Evolutionary conservation across 2,113 vertebrate genomes (phyloP).

Genomic region (Sebastes schlegelii): DNA sequence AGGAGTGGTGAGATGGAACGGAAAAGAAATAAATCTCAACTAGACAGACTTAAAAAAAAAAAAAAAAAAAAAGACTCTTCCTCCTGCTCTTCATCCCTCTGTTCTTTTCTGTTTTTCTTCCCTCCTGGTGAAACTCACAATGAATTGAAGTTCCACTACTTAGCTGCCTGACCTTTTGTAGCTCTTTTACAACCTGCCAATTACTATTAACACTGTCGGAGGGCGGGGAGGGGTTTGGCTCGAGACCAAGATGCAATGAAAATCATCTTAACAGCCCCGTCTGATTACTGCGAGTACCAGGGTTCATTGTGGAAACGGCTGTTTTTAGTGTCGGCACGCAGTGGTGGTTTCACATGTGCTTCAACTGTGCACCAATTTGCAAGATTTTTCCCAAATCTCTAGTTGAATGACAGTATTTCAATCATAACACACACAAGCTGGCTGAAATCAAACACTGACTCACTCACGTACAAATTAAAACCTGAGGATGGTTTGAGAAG

Average conservation of each 20-base stretch:
- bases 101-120: slow-evolving; percentile 5
- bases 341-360: not conserved
- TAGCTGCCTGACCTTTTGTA: slow-evolving; percentile 53
- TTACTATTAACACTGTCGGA: slow-evolving; percentile 53
- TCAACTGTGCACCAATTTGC: slow-evolving; percentile 6
- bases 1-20: slow-evolving; percentile 46
- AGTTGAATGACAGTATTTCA: slow-evolving; percentile 1
- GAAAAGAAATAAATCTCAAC: slow-evolving; percentile 54
- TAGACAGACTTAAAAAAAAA: not conserved
- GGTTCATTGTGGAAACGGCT: not conserved
- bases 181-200: slow-evolving; percentile 66
- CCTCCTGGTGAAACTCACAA: slow-evolving; percentile 33
- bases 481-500: not conserved
- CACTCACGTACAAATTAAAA: slow-evolving; percentile 1
- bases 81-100: slow-evolving; percentile 33
- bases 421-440: not conserved
- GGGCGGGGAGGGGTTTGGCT: slow-evolving; percentile 28
- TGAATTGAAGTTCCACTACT: slow-evolving; percentile 37
- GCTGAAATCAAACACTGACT: slow-evolving; percentile 1
- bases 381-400: not conserved
- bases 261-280: not conserved
- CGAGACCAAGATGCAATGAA: slow-evolving; percentile 47
- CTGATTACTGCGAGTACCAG: not conserved
- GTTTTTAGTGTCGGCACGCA: not conserved
- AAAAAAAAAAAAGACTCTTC: slow-evolving; percentile 9